phyloP scores from a whole-genome alignment of 2,888 invertebrate species.

The Mimumesa dahlbomi region DNA sequence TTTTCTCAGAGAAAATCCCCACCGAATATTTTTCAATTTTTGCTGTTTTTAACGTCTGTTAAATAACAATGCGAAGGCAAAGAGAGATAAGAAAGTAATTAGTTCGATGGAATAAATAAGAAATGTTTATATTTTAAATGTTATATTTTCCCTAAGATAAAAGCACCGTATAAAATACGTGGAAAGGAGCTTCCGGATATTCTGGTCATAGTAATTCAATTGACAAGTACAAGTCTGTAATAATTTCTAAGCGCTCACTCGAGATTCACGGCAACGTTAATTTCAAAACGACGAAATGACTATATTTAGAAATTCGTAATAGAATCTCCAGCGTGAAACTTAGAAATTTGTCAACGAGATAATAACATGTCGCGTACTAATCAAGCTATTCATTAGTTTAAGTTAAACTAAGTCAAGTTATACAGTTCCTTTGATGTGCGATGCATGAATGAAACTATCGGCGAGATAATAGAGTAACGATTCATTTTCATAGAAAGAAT shows the following conservation, averaged over 20 bases:
- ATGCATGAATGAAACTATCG: constrained; percentile 19
- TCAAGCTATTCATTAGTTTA: constrained; percentile 10
- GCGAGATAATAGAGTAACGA: neutral
- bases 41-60: neutral
- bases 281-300: neutral
- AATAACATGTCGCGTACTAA: neutral
- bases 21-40: neutral
- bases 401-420: constrained; percentile 26
- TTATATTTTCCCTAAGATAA: neutral
- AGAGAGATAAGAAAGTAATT: neutral
- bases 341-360: neutral
- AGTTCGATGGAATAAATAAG: too few species aligned
- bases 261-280: constrained; percentile 1
- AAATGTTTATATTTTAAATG: too few species aligned
- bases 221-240: constrained; percentile 17
- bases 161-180: neutral
- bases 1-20: too few species aligned
- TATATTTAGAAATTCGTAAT: neutral
- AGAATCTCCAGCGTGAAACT: neutral
- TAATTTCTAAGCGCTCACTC: neutral
- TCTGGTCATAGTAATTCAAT: neutral
- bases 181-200: constrained; percentile 4
- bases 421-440: constrained; percentile 45
- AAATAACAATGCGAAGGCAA: neutral
- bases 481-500: constrained; percentile 17